These are phyloP conservation scores for Adoxophyes honmai DNA, from an alignment of 1,140 invertebrate genomes.

Conservation along the genomic window DNA sequence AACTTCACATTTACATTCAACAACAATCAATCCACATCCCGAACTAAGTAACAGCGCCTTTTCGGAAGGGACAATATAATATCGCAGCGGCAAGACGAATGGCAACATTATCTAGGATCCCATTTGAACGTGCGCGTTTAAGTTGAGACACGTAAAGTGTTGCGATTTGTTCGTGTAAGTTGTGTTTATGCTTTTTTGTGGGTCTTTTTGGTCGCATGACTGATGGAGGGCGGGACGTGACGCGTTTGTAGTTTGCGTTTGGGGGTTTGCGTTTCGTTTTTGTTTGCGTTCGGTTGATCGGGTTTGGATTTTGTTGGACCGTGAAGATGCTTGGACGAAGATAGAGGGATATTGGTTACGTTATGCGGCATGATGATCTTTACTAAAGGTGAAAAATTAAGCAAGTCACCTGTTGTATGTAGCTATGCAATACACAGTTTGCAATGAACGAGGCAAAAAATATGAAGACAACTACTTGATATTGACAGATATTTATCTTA, in stretches of 20 bases:
- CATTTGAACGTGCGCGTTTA: slow-evolving; percentile 61
- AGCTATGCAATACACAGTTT: no score
- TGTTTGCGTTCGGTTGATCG: not conserved
- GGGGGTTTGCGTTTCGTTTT: not conserved
- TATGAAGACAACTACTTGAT: no score
- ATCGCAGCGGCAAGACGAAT: slow-evolving; percentile 57
- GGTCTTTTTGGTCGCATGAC: slow-evolving; percentile 57
- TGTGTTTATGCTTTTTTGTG: slow-evolving; percentile 64
- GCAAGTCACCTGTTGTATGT: no score
- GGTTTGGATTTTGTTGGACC: not conserved
- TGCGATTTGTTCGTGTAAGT: slow-evolving; percentile 67
- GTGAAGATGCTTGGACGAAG: no score
- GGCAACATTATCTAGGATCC: slow-evolving; percentile 62
- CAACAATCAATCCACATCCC: slow-evolving; percentile 8
- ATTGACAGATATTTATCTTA: no score
- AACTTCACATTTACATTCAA: slow-evolving; percentile 15
- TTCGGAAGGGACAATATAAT: slow-evolving; percentile 39
- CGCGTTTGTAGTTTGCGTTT: slow-evolving; percentile 34
- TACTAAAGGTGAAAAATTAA: no score
- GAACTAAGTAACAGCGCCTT: slow-evolving; percentile 13
- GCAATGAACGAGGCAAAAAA: no score
- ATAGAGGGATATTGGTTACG: no score
- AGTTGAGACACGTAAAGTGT: slow-evolving; percentile 71
- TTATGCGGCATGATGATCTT: no score
- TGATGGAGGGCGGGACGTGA: slow-evolving; percentile 50